Percentiles rank a stretch among this genome's conserved stretches.
phyloP scores from a whole-genome alignment of 2,113 vertebrate species.

The Axis porcinus region DNA sequence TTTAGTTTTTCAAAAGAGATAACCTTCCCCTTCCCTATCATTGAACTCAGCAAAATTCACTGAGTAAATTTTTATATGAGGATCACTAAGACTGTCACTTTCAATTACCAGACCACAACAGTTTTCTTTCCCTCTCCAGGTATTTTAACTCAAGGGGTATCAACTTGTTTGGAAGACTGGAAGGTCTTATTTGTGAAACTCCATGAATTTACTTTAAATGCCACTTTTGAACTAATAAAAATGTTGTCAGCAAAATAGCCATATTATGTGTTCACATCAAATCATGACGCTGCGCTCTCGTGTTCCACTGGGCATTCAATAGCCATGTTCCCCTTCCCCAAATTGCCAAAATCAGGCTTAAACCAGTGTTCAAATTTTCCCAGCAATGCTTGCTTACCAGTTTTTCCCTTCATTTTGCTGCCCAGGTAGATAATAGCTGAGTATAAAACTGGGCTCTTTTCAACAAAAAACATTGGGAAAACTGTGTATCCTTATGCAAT shows the following conservation, averaged over 20 bases:
- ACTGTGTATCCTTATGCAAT: background rate
- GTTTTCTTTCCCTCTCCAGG: background rate
- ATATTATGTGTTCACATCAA: background rate
- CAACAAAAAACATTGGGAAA: background rate
- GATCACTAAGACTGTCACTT: background rate
- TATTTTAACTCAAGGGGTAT: background rate
- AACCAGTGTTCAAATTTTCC: background rate
- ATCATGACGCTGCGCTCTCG: background rate
- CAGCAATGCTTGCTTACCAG: background rate
- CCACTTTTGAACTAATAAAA: background rate
- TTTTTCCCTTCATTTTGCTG: background rate
- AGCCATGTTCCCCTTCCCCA: background rate
- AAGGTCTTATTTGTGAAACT: background rate
- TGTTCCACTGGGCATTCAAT: background rate
- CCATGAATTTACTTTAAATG: constrained; percentile 19
- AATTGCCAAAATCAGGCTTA: background rate
- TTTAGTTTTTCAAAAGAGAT: background rate
- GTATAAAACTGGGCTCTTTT: background rate
- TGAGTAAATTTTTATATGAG: background rate
- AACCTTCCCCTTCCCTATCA: background rate
- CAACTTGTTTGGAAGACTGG: background rate
- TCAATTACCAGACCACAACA: background rate
- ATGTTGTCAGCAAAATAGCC: background rate
- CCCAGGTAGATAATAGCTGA: background rate
- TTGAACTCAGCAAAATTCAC: background rate